Base-by-base conservation (phyloP, 1,140 invertebrate genomes). In the Brachionus koreanus region DNA sequence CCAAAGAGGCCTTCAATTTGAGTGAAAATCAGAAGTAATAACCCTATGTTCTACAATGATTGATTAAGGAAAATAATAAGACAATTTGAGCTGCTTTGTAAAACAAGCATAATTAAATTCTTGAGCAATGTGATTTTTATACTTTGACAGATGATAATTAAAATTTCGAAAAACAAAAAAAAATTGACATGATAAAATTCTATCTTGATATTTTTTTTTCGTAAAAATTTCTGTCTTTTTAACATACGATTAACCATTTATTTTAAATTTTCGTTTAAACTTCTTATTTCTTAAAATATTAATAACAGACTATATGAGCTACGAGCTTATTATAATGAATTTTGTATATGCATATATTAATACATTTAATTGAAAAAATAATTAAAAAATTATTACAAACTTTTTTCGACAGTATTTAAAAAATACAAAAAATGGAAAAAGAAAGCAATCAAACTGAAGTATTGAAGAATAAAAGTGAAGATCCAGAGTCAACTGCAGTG, bases 131-230 rank as follows among this genome's bases (percentile, higher is more conserved):
- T 39, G 6, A 9, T 42, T 10, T 39, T 19, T 46, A 74, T 25
- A 74, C 69, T 74, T 74, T 74, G 69, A 74, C 69, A 74, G 69
- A 74, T 74, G 69, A 74, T 74, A 74, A 74, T 74, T 74, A 46
- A 74, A 25, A 46, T 46, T 72, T 29, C 12, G 43, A 39, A 69
- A 69, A 69, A 69, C 65, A 69, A 69, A n/a, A n/a, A n/a, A n/a
- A n/a, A 69, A 69, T 69, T 69, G 42, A 69, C 65, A 69, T 69
- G 16, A 69, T 37, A 6, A 69, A 37, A 7, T 42, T 63, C 25
- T 23, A 9, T 25, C 19, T 23, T 23, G 6, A 9, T 29, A 25
- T 2, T 29, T 4, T 29, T 25, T 63, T 63, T 25, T 63, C 0
- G 16, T 1, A 29, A 3, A 29, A 2, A 29, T 29, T 29, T 29